These are phyloP conservation scores for Drosophila ohnishii DNA, from an alignment of 1,140 invertebrate species.

Conservation along the genomic window DNA sequence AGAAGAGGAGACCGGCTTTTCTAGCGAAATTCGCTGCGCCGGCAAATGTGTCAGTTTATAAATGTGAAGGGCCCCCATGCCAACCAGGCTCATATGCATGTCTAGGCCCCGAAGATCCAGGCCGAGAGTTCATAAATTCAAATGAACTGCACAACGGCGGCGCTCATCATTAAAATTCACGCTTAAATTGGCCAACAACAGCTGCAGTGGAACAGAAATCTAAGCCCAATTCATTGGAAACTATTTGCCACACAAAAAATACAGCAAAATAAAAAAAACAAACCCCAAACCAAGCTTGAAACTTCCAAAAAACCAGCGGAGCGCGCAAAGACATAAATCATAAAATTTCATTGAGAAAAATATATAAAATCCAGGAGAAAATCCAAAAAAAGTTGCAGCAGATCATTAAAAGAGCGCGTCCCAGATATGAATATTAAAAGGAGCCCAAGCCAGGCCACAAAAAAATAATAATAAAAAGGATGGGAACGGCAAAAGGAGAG, in stretches of 20 bases:
- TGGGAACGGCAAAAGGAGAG: conserved; percentile 11
- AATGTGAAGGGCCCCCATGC: conserved; percentile 31
- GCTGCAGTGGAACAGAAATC: conserved; percentile 47
- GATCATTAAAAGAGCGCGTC: conserved; percentile 59
- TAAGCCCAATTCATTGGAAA: conserved; percentile 81
- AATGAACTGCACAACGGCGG: conserved; percentile 76
- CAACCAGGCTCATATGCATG: conserved; percentile 42
- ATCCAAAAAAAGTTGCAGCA: conserved; percentile 56
- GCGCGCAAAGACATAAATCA: conserved; percentile 76
- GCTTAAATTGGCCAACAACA: conserved; percentile 66
- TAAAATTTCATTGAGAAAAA: conserved; percentile 81
- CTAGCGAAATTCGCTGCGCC: conserved; percentile 72
- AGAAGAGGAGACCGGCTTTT: conserved; percentile 35
- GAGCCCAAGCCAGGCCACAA: conserved; percentile 15
- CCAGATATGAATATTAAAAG: conserved; percentile 61
- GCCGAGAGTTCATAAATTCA: conserved; percentile 56
- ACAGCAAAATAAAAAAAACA: conserved; percentile 31
- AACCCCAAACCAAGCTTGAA: conserved; percentile 1
- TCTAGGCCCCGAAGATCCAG: conserved; percentile 43
- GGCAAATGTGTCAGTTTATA: conserved; percentile 73
- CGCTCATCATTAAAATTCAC: conserved; percentile 80
- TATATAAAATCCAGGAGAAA: conserved; percentile 52
- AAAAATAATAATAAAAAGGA: conserved; percentile 14
- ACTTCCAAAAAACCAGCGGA: conserved; percentile 27
- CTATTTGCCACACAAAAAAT: conserved; percentile 72